These are phyloP conservation scores for Meteorus sp. DNA, from an alignment of 1,140 invertebrate genomes.

Conservation along the genomic window DNA sequence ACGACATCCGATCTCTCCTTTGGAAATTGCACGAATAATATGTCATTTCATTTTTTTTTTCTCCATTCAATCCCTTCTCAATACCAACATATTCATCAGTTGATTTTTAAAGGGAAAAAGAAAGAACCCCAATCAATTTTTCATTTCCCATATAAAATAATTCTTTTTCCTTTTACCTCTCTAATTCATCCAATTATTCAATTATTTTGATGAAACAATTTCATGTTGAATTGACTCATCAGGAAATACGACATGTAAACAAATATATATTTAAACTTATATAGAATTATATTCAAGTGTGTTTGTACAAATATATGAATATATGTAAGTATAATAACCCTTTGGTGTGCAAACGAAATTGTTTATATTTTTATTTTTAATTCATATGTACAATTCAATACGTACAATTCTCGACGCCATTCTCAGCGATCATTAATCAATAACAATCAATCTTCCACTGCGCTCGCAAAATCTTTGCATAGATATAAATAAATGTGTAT, in stretches of 20 bases:
- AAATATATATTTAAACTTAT: neutral
- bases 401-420: neutral
- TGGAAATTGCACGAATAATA: conserved; percentile 1
- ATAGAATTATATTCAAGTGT: too few relatives aligned
- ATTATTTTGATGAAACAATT: conserved; percentile 3
- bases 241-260: conserved; percentile 5
- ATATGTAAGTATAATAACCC: too few relatives aligned
- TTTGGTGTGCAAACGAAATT: neutral
- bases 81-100: too few relatives aligned
- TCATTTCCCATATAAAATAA: too few relatives aligned
- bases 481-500: too few relatives aligned
- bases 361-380: neutral
- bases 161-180: neutral
- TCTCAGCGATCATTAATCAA: conserved; percentile 20
- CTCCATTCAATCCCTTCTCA: too few relatives aligned
- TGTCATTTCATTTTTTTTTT: too few relatives aligned
- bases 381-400: neutral
- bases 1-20: conserved; percentile 16
- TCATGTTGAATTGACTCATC: conserved; percentile 13
- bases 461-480: too few relatives aligned
- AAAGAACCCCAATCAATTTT: too few relatives aligned
- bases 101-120: too few relatives aligned
- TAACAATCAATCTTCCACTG: conserved; percentile 22
- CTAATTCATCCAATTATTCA: neutral
- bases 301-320: neutral